Percentiles rank a stretch among this genome's conserved stretches.
Evolutionary conservation across 23 tunicate genomes (phyloP).

Genomic region (Ciona savignyi): DNA sequence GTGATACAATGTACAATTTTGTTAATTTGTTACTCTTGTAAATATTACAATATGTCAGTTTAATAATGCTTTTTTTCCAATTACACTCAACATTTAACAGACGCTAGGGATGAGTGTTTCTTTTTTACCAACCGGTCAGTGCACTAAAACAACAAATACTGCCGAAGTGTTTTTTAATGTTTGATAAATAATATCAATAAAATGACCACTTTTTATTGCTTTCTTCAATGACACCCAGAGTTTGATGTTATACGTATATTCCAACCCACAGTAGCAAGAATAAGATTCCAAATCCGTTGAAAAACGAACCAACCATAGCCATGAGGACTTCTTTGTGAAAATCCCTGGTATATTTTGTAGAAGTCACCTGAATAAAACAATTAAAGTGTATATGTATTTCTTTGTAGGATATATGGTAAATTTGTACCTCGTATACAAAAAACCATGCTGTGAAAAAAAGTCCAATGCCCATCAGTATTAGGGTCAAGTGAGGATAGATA

Average conservation of each 20-base stretch:
- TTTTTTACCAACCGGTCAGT: no score
- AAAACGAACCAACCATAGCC: conserved; percentile 73
- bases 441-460: conserved; percentile 95
- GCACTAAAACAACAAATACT: no score
- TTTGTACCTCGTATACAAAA: conserved; percentile 82
- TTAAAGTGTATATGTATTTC: background rate
- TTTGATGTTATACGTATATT: conserved; percentile 87
- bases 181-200: no score
- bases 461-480: conserved; percentile 85
- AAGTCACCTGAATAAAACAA: conserved; percentile 65
- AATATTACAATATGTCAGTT: no score
- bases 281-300: conserved; percentile 88
- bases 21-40: no score
- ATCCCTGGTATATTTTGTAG: conserved; percentile 90
- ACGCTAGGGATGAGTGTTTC: no score
- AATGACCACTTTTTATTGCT: no score
- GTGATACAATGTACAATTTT: no score
- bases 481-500: conserved; percentile 80
- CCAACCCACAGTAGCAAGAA: conserved; percentile 92
- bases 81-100: no score
- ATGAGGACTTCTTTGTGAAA: conserved; percentile 79
- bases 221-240: no score
- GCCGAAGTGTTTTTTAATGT: no score
- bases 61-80: no score
- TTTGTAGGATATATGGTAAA: background rate